These are phyloP conservation scores for Liasis olivaceus DNA, from an alignment of 2,797 vertebrate genomes.

Conservation along the genomic window DNA sequence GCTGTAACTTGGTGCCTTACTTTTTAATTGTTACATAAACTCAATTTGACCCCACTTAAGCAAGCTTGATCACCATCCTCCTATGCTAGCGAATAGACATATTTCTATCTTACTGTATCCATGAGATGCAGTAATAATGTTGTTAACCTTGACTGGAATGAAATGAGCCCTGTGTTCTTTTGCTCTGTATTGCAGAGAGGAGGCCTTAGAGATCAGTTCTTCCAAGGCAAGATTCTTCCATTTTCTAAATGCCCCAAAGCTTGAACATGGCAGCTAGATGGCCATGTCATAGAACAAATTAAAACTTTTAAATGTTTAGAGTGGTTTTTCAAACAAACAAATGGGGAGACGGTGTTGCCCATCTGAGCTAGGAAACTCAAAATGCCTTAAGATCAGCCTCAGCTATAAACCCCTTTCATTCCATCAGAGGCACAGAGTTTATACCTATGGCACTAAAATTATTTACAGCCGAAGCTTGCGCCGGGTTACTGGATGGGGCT, in stretches of 20 bases:
- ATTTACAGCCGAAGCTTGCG: background rate
- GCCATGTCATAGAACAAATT: background rate
- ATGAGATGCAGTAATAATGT: background rate
- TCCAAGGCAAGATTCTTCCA: background rate
- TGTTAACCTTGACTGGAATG: background rate
- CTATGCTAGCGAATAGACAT: background rate
- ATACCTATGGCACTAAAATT: background rate
- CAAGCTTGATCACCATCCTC: background rate
- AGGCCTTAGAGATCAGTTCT: background rate
- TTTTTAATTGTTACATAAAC: background rate
- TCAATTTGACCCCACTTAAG: background rate
- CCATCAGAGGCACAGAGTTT: background rate
- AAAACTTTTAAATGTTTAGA: background rate
- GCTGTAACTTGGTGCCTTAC: background rate
- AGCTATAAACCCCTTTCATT: background rate
- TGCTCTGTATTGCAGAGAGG: background rate
- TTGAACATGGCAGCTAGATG: background rate
- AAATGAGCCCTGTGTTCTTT: background rate
- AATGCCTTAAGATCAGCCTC: background rate
- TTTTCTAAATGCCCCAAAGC: background rate
- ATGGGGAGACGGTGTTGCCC: background rate
- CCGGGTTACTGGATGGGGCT: background rate
- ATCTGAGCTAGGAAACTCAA: background rate
- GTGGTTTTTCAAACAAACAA: background rate
- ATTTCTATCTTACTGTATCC: background rate